Evolutionary conservation across 2,113 vertebrate species (phyloP).

Genomic region (Cyanoramphus novaezelandiae): DNA sequence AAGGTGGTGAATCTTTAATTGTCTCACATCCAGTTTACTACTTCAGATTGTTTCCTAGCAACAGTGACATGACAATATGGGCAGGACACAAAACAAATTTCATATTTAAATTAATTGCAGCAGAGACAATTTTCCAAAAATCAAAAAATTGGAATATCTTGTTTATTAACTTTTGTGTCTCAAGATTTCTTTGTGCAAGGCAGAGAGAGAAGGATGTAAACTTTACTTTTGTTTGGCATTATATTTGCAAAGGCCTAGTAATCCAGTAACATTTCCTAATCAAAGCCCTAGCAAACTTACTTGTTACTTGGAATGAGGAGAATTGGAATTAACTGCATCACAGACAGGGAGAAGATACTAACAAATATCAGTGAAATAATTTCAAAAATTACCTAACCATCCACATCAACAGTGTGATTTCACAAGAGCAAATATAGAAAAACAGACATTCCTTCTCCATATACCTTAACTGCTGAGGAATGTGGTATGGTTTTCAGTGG

Average conservation of each 20-base stretch:
- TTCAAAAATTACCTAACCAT: neutral
- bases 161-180: rapidly evolving
- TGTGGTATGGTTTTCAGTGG: constrained; percentile 66
- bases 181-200: neutral
- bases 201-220: neutral
- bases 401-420: neutral
- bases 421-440: neutral
- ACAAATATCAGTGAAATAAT: neutral
- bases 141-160: neutral
- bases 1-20: neutral
- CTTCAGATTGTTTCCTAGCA: neutral
- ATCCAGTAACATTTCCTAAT: neutral
- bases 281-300: neutral
- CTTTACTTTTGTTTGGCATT: neutral
- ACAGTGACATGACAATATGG: neutral
- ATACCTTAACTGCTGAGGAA: constrained; percentile 79
- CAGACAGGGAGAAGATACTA: neutral
- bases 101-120: neutral
- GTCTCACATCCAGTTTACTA: neutral
- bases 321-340: neutral
- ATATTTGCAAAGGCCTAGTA: neutral
- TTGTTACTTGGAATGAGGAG: neutral
- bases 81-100: neutral
- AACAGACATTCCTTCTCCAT: neutral
- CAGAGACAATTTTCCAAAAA: neutral